Base-by-base conservation (phyloP, 2,797 vertebrate species). In the Coregonus sp. region DNA sequence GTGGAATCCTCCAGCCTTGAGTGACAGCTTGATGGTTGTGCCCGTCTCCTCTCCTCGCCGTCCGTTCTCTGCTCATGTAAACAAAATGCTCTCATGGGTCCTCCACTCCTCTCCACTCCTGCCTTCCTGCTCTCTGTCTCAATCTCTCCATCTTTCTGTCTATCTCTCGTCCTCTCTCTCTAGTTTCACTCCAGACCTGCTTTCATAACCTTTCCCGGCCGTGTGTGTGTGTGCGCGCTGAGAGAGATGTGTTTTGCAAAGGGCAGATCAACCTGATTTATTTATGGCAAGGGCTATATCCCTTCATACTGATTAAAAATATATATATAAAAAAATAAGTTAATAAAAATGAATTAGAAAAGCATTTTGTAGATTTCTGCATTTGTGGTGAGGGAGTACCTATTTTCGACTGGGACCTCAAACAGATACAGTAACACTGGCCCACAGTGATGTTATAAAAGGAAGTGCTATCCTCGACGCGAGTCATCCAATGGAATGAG, bases 51-150 rank as follows among this genome's bases (percentile, higher is more conserved):
- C 59, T 29, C 59, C 20, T 61, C 25, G n/a, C 52, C 4, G 11
- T 66, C 47, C 18, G 0, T 70, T 76, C 70, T 74, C 76, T 72
- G 14, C 4, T 56, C 65, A 75, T 80, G 65, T 67, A 70, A 75
- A 79, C 35, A 20, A 65, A 74, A 66, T 56, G 18, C 67, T 11
- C 25, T 51, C 29, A 15, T 70, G 25, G 59, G 59, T 54, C 71
- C 68, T 3, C 35, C 25, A 12, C 59, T 63, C 7, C 35, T 50
- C 68, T 3, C 35, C 25, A 12, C 59, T 63, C 7, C 35, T 50
- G 37, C 69, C 37, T 50, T 70, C 35, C 14, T 50, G 18, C 69
- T 33, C 37, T 50, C 69, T 70, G 35, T 70, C 69, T 72, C 59
- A 9, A 29, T 61, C 18, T 54, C 20, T 40, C 50, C 20, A n/a